Evolutionary conservation across 2,888 invertebrate species (phyloP).

Genomic region (Megalurothrips usitatus): DNA sequence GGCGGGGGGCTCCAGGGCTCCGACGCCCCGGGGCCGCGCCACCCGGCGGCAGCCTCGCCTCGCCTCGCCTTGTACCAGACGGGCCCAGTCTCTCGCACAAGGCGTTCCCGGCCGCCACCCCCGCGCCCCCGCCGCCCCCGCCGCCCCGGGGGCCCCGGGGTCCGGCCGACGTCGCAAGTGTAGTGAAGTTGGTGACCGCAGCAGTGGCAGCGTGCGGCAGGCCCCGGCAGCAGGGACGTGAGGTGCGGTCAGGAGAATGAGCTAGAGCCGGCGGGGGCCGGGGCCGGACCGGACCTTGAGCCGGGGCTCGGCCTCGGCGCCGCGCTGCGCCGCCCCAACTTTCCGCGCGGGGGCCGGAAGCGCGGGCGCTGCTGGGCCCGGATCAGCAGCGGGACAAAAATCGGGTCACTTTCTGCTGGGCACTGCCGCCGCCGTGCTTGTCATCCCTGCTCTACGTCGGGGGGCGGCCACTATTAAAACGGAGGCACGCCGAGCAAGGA

Average conservation of each 20-base stretch:
- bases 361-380: too few relatives aligned
- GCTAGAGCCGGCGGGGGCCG: neutral
- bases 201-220: neutral
- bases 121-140: neutral
- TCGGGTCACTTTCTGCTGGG: too few relatives aligned
- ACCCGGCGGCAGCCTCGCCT: neutral
- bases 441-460: too few relatives aligned
- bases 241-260: too few relatives aligned
- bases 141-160: neutral
- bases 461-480: too few relatives aligned
- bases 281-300: neutral
- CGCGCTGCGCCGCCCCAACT: neutral
- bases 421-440: too few relatives aligned
- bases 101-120: neutral
- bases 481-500: too few relatives aligned
- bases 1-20: too few relatives aligned
- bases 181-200: constrained; percentile 6
- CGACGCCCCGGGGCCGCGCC: too few relatives aligned
- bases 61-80: neutral
- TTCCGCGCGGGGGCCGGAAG: too few relatives aligned
- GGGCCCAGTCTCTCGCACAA: neutral
- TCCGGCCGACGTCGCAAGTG: neutral
- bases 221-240: neutral
- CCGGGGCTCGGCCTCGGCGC: neutral
- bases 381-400: too few relatives aligned